A percentile compares a stretch with the other conserved stretches of the same genome.
These are phyloP conservation scores for Origma solitaria DNA, from an alignment of 2,113 vertebrate genomes.

Conservation along the genomic window DNA sequence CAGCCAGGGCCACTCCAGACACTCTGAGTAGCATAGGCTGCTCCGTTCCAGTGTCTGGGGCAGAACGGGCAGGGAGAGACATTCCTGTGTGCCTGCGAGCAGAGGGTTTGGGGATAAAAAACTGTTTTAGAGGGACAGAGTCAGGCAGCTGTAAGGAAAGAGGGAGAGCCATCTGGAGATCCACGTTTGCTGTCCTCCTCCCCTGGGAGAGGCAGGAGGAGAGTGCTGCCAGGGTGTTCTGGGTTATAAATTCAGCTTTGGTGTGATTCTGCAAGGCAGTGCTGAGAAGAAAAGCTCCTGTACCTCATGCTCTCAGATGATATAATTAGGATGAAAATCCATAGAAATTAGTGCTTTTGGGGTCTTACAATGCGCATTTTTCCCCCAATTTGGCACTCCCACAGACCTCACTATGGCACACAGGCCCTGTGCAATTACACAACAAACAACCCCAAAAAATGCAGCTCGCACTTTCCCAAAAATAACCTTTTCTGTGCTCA, in stretches of 20 bases:
- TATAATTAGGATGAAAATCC: background rate
- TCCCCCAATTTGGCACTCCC: background rate
- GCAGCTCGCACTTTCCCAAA: background rate
- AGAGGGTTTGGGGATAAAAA: background rate
- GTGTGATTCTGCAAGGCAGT: background rate
- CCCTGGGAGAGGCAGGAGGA: background rate
- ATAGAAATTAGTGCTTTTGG: background rate
- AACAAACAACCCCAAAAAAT: fast-evolving
- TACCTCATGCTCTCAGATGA: background rate
- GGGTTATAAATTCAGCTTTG: background rate
- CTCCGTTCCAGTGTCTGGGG: background rate
- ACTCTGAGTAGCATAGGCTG: background rate
- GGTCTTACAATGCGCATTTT: fast-evolving
- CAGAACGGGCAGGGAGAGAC: background rate
- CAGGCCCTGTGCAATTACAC: background rate
- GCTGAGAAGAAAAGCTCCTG: background rate
- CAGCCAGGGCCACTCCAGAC: background rate
- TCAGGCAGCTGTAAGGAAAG: background rate
- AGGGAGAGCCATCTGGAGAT: background rate
- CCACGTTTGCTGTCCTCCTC: background rate
- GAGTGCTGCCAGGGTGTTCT: background rate
- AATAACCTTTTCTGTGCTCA: background rate
- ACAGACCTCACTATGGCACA: background rate
- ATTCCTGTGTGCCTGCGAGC: background rate
- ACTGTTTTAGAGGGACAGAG: background rate